Evolutionary conservation across 2,888 invertebrate species (phyloP), one percentile per base, ranked within the genome.

Genomic region (Callyntrura sp.): DNA sequence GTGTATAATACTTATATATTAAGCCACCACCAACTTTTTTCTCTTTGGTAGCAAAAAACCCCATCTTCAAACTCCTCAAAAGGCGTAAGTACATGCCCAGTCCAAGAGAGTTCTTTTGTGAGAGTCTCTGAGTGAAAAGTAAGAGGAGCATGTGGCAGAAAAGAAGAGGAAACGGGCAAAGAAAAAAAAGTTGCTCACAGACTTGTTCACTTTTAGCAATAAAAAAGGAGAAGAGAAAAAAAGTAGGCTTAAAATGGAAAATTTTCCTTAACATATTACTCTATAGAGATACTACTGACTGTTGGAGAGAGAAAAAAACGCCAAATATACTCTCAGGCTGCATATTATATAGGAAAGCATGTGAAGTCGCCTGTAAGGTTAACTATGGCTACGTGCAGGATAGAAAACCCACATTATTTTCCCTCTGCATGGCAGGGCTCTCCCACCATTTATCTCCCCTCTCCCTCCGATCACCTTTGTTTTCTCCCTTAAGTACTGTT

Each of bases 401-500:
- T 51, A 51, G n/a, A 51, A 14, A 51, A 14, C n/a, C n/a, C n/a
- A 51, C 51, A 12, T 14, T 68, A 35, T 68, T 28, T 68, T 17
- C 14, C 5, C 35, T 68, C 23, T 6, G 57, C 60, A 57, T 62
- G 35, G 35, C 35, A 20, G 2, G 17, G 8, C 23, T 62, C 9
- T 62, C 25, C 25, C 12, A 9, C 23, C 25, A 25, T 62, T 35
- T 35, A 35, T 35, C 35, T 35, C 73, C 45, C 79, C 9, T 57
- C 70, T 28, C 45, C 43, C 86, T 55, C 51, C 78, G 55, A 84
- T 86, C 57, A 70, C 86, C 70, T 81, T 79, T 70, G 81, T 81
- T 87, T 81, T 87, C 68, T 87, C 87, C 87, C 87, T 68, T 35
- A 87, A 81, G 87, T 87, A 87, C 43, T 65, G 81, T 81, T 81